A percentile compares a stretch with the other conserved stretches of the same genome.
These are phyloP conservation scores for Phoebastria nigripes DNA, from an alignment of 2,797 vertebrate species.

Conservation along the genomic window DNA sequence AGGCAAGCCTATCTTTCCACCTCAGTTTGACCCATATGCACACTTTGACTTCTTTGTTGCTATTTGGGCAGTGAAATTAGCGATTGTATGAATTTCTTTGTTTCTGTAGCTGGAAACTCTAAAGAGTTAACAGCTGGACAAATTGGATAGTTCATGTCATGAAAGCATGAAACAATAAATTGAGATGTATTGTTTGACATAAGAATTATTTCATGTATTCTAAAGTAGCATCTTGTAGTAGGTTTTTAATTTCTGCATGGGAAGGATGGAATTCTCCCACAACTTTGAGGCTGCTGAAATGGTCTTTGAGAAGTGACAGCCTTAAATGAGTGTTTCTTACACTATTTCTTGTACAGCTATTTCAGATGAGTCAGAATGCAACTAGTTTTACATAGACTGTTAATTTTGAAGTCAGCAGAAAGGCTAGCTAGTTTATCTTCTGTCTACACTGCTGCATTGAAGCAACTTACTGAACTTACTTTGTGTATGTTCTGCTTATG, in stretches of 20 bases:
- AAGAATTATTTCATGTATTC: neutral
- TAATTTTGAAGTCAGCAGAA: neutral
- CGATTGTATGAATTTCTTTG: neutral
- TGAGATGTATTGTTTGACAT: neutral
- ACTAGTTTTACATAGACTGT: neutral
- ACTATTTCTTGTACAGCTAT: accelerated
- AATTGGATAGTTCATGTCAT: accelerated
- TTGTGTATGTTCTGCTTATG: neutral
- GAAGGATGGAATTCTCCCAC: neutral
- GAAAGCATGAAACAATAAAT: neutral
- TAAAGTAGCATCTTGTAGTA: neutral
- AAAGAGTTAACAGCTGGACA: neutral
- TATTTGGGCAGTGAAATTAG: neutral
- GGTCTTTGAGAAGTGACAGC: neutral
- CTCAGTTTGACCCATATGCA: neutral
- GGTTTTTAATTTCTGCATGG: neutral
- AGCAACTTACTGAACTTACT: neutral
- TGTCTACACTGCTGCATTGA: neutral
- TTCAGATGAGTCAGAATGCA: neutral
- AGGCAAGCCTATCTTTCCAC: neutral
- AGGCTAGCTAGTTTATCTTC: neutral
- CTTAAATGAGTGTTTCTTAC: neutral
- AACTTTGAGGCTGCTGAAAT: neutral
- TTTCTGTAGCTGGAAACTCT: neutral
- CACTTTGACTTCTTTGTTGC: neutral